Conservation (phyloP, 2,888 invertebrate genomes). For the Leptinotarsa peninsularis region DNA sequence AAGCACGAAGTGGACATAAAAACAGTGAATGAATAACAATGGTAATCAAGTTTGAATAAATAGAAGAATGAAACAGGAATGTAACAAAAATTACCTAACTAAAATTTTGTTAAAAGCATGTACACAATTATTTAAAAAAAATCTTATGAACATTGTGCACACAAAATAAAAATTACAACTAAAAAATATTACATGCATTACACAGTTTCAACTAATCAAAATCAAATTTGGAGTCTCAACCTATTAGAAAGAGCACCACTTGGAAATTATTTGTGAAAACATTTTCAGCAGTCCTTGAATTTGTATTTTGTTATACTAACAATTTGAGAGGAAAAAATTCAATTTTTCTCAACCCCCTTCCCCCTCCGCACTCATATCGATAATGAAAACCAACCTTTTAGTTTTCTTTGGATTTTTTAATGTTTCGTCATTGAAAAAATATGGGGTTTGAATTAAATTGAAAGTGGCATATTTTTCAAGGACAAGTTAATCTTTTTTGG, state of each 20-base stretch:
- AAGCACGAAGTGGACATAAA: slow-evolving; percentile 5
- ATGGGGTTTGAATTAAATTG: no score
- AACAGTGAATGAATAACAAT: slow-evolving; percentile 26
- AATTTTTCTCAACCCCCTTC: no score
- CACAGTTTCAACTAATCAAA: slow-evolving; percentile 21
- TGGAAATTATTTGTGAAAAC: background rate
- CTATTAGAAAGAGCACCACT: background rate
- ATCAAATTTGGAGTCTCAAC: background rate
- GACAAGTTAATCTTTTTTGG: no score
- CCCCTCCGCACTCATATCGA: no score
- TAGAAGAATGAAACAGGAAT: slow-evolving; percentile 48
- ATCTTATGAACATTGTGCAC: slow-evolving; percentile 57
- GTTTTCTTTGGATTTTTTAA: no score
- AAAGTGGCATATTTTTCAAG: no score
- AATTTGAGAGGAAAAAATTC: no score
- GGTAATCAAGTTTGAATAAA: slow-evolving; percentile 36
- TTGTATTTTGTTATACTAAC: background rate
- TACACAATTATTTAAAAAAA: slow-evolving; percentile 35
- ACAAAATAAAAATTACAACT: slow-evolving; percentile 55
- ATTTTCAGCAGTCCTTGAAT: background rate
- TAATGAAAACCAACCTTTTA: no score
- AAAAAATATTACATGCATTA: slow-evolving; percentile 51
- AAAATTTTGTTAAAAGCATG: slow-evolving; percentile 39
- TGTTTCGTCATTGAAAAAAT: no score
- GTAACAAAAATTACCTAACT: slow-evolving; percentile 48